These are phyloP conservation scores for Sisor rabdophorus DNA, from an alignment of 2,113 vertebrate genomes.

Conservation along the genomic window DNA sequence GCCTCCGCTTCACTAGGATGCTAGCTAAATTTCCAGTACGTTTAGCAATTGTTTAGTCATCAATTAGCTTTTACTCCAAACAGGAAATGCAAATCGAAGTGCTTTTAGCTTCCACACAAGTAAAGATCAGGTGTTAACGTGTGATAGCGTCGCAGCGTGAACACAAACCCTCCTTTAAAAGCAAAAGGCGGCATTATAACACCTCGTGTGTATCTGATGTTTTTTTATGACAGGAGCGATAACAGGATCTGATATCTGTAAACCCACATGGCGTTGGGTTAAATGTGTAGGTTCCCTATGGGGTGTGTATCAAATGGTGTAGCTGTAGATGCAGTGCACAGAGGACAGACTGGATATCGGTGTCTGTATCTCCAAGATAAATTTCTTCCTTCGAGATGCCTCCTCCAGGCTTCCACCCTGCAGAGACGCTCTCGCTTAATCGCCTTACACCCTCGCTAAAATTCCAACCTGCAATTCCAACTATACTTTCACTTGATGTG, in stretches of 20 bases:
- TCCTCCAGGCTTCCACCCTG: conserved; percentile 31
- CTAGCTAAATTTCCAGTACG: background rate
- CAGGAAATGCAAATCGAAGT: too few species aligned
- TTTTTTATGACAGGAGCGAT: conserved; percentile 60
- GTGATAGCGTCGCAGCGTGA: conserved; percentile 10
- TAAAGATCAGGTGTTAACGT: conserved; percentile 11
- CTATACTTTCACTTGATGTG: too few species aligned
- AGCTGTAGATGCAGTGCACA: too few species aligned
- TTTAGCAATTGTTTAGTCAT: background rate
- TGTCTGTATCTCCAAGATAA: conserved; percentile 48
- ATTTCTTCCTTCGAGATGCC: conserved; percentile 19
- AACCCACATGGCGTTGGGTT: conserved; percentile 33
- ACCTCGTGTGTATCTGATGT: conserved; percentile 33
- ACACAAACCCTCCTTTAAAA: background rate
- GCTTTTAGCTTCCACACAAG: background rate
- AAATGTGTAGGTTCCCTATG: conserved; percentile 19
- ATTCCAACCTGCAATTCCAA: too few species aligned
- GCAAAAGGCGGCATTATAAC: background rate
- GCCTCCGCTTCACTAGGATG: background rate
- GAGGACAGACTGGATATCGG: conserved; percentile 36
- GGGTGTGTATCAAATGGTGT: conserved; percentile 42
- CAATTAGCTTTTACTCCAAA: background rate
- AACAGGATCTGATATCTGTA: conserved; percentile 58
- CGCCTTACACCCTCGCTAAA: background rate
- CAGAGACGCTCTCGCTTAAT: conserved; percentile 36